Evolutionary conservation across 2,888 invertebrate species (phyloP), one percentile per base, ranked within the genome.

Genomic region (Agonopterix arenella): DNA sequence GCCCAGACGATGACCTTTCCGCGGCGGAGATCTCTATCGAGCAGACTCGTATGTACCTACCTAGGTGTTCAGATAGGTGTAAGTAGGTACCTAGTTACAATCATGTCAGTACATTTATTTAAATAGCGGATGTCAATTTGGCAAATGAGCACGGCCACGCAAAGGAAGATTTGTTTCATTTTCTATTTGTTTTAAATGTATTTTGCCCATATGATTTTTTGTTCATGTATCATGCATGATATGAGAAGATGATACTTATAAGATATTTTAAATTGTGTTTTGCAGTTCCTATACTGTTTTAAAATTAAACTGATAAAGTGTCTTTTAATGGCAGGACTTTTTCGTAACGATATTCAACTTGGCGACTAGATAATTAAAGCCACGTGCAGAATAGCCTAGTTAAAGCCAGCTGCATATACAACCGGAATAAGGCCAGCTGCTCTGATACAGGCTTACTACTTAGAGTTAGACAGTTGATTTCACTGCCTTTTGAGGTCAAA

Each of bases 391-490:
- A 58, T 55, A 55, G 59, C 63, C 65, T 66, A 67, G 61, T 60
- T 67, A 57, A 53, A 61, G 62, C 54, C 72, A 72, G 66, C 68
- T 72, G 70, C 61, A 62, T 54, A 59, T 36, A 54, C 49, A 63
- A 73, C 70, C 59, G 65, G 69, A 66, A 65, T 66, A 60, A 52
- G 55, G 62, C 57, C 71, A 74, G 64, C 70, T 72, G 69, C 51
- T 49, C 44, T 44, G 13, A 46, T 41, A 49, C 51, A 18, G 51
- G 50, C 46, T 40, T 48, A 13, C 28, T 40, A 38, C 10, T 13
- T 51, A 28, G 46, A 38, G 11, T 13, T 51, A 28, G 46, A 51
- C 51, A 43, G 44, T 43, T 43, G 40, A 48, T 13, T 50, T 47
- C 16, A 48, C 11, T 40, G 49, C 45, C 28, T 49, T 49, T 49